These are phyloP conservation scores for Cryptotermes secundus DNA, from an alignment of 1,140 invertebrate genomes.

Conservation along the genomic window DNA sequence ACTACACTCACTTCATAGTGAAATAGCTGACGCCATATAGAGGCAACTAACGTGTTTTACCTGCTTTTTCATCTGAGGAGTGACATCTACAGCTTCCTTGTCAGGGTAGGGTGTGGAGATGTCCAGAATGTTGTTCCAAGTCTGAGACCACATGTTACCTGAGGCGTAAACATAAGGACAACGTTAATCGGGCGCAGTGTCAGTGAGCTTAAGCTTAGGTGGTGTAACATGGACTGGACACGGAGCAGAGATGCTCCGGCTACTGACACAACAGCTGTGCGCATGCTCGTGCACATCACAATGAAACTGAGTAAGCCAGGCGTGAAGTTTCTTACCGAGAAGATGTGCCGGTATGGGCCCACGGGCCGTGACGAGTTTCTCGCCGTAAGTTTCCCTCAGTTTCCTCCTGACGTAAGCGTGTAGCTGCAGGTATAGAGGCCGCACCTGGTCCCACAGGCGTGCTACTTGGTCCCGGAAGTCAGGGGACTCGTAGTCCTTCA, in stretches of 20 bases:
- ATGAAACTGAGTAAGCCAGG: too few species aligned
- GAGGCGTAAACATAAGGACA: background rate
- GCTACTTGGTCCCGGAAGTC: conserved; percentile 61
- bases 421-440: conserved; percentile 80
- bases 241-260: conserved; percentile 71
- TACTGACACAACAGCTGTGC: conserved; percentile 94
- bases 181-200: background rate
- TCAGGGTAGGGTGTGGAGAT: conserved; percentile 74
- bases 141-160: conserved; percentile 87
- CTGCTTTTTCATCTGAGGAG: conserved; percentile 68
- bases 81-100: conserved; percentile 70
- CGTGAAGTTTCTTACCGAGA: conserved; percentile 55
- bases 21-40: too few species aligned
- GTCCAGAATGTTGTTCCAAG: conserved; percentile 76
- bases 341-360: conserved; percentile 92
- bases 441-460: conserved; percentile 71
- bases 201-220: conserved; percentile 57
- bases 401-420: conserved; percentile 83
- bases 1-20: too few species aligned
- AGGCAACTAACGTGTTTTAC: too few species aligned
- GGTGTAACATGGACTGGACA: conserved; percentile 75
- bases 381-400: conserved; percentile 70
- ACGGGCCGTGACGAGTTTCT: conserved; percentile 60
- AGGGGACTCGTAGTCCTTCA: conserved; percentile 60
- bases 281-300: too few species aligned